Evolutionary conservation across 2,888 invertebrate species (phyloP), one percentile per base, ranked within the genome.

Genomic region (Archaeoteleia sp.): DNA sequence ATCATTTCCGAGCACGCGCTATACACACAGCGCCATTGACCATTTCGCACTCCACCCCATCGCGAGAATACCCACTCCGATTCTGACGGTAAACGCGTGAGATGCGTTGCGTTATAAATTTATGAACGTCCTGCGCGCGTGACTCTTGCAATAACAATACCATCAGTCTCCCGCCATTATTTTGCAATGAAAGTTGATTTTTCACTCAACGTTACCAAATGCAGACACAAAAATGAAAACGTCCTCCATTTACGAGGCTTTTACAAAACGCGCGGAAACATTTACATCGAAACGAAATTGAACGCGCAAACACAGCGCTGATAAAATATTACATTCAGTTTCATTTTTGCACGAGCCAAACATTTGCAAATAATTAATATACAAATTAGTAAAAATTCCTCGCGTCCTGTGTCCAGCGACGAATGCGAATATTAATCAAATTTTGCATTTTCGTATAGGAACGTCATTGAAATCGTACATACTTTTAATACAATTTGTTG

Each of bases 61-160:
- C 20, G 20, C 20, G 20, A 5, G 20, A 20, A 20, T 20, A 20
- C 3, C 20, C 3, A 20, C 20, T n/a, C n/a, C 20, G 20, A 20
- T 20, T 20, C 3, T 20, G 20, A 20, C 20, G 20, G 20, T 20
- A 20, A 20, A 20, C 20, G 20, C 29, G 43, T 34, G 53, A 43
- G 43, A 45, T 54, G 43, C 20, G 35, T 29, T 43, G 43, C 43
- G 32, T 43, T 43, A 45, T 43, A 29, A 55, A 55, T 55, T 55
- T 55, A 55, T 55, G 55, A 27, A 35, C 37, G 37, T 55, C 55
- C 43, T 29, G 45, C 29, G 55, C 55, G 37, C 45, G 45, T 45
- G 57, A 46, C 46, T 46, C 46, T 39, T 15, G 46, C 57, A 40
- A 57, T 46, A 57, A 57, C 46, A 57, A 46, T 40, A 46, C 46